phyloP scores from a whole-genome alignment of 2,797 vertebrate genomes.

The Sciurus vulgaris region DNA sequence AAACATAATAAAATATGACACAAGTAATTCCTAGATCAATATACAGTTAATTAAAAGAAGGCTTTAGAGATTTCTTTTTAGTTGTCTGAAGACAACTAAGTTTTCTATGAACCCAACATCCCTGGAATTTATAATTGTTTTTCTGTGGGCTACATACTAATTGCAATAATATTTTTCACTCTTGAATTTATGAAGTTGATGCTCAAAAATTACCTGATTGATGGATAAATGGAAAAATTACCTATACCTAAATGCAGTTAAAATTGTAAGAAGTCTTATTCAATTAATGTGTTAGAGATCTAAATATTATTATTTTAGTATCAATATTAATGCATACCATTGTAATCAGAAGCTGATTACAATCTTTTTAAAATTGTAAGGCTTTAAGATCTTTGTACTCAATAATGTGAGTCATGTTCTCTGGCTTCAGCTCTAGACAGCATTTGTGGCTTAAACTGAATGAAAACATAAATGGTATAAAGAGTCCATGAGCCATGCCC shows the following conservation, averaged over 20 bases:
- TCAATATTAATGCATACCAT: background rate
- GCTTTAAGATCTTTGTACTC: slow-evolving; percentile 53
- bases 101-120: background rate
- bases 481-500: slow-evolving; percentile 64
- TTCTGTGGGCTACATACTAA: background rate
- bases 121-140: background rate
- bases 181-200: slow-evolving; percentile 6
- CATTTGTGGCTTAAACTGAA: slow-evolving; percentile 79
- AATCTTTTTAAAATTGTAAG: slow-evolving; percentile 69
- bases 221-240: slow-evolving; percentile 2
- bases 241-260: background rate
- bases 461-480: slow-evolving; percentile 50
- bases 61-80: background rate
- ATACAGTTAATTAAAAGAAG: background rate
- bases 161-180: slow-evolving; percentile 38
- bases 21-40: background rate
- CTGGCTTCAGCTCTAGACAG: slow-evolving; percentile 72
- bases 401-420: slow-evolving; percentile 83
- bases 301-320: slow-evolving; percentile 1
- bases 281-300: background rate
- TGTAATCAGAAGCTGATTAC: slow-evolving; percentile 53
- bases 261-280: background rate
- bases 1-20: background rate
- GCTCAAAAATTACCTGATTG: slow-evolving; percentile 7
- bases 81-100: background rate